Evolutionary conservation across 2,113 vertebrate genomes (phyloP).

Genomic region (Vombatus ursinus): DNA sequence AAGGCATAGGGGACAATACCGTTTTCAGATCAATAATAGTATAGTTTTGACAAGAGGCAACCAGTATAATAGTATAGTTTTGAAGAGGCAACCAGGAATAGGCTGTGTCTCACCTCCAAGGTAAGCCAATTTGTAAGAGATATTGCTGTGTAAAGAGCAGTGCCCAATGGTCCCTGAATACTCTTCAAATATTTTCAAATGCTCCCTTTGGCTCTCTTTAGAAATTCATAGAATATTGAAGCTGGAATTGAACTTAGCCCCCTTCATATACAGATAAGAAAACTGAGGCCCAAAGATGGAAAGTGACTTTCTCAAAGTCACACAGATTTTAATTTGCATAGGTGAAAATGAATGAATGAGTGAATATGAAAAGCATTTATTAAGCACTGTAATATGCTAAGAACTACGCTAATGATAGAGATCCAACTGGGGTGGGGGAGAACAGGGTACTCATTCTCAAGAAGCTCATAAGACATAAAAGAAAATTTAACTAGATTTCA

Average conservation of each 20-base stretch:
- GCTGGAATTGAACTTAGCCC: neutral
- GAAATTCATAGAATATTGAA: neutral
- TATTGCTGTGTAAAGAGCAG: neutral
- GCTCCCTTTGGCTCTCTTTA: neutral
- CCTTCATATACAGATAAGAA: neutral
- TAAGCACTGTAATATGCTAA: neutral
- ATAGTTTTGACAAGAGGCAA: neutral
- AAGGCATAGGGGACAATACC: neutral
- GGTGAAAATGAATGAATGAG: neutral
- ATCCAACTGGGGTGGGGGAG: neutral
- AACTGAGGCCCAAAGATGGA: neutral
- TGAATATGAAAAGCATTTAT: neutral
- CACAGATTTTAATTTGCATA: neutral
- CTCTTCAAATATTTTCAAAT: neutral
- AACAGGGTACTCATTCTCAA: neutral
- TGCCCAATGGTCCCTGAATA: neutral
- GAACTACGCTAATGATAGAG: neutral
- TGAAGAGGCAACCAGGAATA: neutral
- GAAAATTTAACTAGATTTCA: neutral
- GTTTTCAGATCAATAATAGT: neutral
- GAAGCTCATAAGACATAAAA: neutral
- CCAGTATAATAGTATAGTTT: no score
- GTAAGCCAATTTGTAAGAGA: neutral
- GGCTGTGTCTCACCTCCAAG: neutral
- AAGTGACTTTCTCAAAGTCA: neutral